phyloP scores from a whole-genome alignment of 1,140 invertebrate species.

The Ylistrum balloti region DNA sequence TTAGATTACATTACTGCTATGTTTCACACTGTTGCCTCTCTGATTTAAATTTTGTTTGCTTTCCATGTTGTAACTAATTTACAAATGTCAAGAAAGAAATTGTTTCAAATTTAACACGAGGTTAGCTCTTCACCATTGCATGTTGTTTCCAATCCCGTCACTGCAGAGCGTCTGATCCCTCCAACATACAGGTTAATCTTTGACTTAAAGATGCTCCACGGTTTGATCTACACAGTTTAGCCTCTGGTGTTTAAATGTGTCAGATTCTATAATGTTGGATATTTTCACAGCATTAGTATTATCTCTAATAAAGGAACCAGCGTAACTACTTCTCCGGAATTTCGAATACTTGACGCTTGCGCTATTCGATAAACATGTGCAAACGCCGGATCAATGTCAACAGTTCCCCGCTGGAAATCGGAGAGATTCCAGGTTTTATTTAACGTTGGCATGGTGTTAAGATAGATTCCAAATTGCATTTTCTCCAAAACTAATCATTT shows the following conservation, averaged over 20 bases:
- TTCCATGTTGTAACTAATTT: neutral
- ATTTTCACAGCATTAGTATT: conserved; percentile 19
- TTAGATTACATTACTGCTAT: conserved; percentile 17
- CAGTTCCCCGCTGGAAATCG: conserved; percentile 5
- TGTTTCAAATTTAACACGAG: conserved; percentile 22
- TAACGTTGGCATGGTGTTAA: conserved; percentile 38
- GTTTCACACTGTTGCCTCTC: neutral
- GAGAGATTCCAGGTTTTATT: neutral
- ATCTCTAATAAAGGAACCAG: neutral
- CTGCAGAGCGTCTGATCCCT: neutral
- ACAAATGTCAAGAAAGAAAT: conserved; percentile 7
- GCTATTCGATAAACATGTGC: neutral
- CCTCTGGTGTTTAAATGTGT: conserved; percentile 10
- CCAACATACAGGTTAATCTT: conserved; percentile 7
- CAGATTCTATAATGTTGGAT: neutral
- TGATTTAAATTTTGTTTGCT: conserved; percentile 29
- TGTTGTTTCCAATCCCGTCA: neutral
- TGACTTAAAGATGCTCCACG: neutral
- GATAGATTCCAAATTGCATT: conserved; percentile 1
- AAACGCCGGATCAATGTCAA: neutral
- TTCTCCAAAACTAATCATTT: conserved; percentile 1
- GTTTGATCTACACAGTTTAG: conserved; percentile 2
- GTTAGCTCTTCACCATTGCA: neutral
- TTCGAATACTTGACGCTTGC: neutral
- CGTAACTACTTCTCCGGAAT: neutral